Evolutionary conservation across 2,888 invertebrate genomes (phyloP), one percentile per base, ranked within the genome.

Genomic region (Willowsia nigromaculata): DNA sequence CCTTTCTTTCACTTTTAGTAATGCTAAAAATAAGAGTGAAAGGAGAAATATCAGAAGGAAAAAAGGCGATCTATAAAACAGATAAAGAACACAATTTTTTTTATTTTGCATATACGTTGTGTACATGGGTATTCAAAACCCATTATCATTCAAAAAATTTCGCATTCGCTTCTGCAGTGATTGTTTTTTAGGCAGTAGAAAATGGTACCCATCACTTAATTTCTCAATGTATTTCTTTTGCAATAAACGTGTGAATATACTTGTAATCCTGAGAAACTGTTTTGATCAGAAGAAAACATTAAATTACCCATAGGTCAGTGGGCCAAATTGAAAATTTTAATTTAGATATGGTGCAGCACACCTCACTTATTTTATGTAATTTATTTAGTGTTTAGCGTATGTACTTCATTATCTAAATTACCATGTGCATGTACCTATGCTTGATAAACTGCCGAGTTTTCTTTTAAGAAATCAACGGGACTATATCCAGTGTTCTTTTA

Each of bases 71-170:
- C 78, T 65, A 76, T 85, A n/a, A 65, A 18, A 50, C 74, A 78
- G 78, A 85, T 65, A 65, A 47, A 25, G 65, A 78, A 78, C 62
- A 11, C 43, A 33, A n/a, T n/a, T n/a, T n/a, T 53, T 68, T 83
- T 30, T 18, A 30, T 37, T 62, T 37, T 30, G 22, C 7, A 76
- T 22, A 40, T 40, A n/a, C n/a, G n/a, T n/a, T n/a, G n/a, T n/a
- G n/a, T n/a, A n/a, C n/a, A n/a, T n/a, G n/a, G n/a, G n/a, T n/a
- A n/a, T n/a, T n/a, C n/a, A n/a, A n/a, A n/a, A n/a, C n/a, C n/a
- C n/a, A n/a, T n/a, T n/a, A n/a, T n/a, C n/a, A n/a, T n/a, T n/a
- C n/a, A n/a, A n/a, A n/a, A n/a, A n/a, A n/a, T n/a, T n/a, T n/a
- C n/a, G n/a, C n/a, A n/a, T n/a, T n/a, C n/a, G n/a, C n/a, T n/a